Evolutionary conservation across 2,888 invertebrate genomes (phyloP).

Genomic region (Tetropium fuscum): DNA sequence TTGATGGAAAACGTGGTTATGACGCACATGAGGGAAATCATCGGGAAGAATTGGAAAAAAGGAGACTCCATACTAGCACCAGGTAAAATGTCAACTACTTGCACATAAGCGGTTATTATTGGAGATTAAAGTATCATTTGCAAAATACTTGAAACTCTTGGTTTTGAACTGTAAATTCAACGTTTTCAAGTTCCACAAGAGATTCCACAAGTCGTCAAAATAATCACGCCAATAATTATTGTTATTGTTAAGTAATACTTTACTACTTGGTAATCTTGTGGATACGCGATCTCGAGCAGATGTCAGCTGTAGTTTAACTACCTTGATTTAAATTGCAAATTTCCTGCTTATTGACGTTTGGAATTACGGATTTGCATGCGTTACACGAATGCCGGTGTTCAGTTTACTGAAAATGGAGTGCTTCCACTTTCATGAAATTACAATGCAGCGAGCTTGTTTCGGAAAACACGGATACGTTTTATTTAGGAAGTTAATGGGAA

Average conservation of each 20-base stretch:
- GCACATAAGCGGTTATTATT: no score
- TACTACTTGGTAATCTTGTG: background rate
- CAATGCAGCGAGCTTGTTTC: no score
- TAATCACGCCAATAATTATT: no score
- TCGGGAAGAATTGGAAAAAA: conserved; percentile 79
- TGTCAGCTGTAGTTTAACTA: conserved; percentile 14
- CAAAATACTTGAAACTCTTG: no score
- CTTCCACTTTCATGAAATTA: no score
- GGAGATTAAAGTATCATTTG: no score
- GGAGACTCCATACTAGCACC: conserved; percentile 97
- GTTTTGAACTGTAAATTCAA: no score
- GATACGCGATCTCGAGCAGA: conserved; percentile 15
- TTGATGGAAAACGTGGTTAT: conserved; percentile 97
- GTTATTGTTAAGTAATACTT: background rate
- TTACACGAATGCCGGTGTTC: background rate
- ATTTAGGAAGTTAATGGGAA: no score
- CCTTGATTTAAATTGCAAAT: conserved; percentile 25
- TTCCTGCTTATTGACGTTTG: conserved; percentile 23
- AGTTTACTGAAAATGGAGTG: background rate
- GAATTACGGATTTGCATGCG: conserved; percentile 12
- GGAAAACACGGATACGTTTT: no score
- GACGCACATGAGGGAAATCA: conserved; percentile 92
- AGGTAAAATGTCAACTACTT: conserved; percentile 73
- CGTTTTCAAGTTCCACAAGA: no score
- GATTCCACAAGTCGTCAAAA: no score